These are phyloP conservation scores for Prorops nasuta DNA, from an alignment of 1,140 invertebrate genomes.

Conservation along the genomic window DNA sequence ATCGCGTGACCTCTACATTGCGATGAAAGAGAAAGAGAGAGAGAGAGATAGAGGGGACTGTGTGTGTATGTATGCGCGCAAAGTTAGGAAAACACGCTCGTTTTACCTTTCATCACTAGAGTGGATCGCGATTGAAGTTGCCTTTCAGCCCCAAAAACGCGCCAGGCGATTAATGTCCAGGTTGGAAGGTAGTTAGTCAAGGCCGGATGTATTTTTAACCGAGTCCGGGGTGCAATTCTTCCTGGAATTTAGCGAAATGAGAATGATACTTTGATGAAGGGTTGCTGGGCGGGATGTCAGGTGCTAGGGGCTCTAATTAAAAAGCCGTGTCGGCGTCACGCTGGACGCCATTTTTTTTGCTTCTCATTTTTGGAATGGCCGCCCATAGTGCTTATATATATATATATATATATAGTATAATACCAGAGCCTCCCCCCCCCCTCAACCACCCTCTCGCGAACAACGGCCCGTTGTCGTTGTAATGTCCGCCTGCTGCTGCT, in stretches of 20 bases:
- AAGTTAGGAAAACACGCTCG: too few relatives aligned
- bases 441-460: slow-evolving; percentile 21
- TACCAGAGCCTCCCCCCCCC: slow-evolving; percentile 12
- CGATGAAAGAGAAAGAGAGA: too few relatives aligned
- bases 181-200: too few relatives aligned
- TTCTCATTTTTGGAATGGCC: slow-evolving; percentile 55
- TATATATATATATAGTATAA: slow-evolving; percentile 17
- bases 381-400: slow-evolving; percentile 35
- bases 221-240: background rate
- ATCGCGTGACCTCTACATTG: too few relatives aligned
- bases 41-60: too few relatives aligned
- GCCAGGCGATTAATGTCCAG: too few relatives aligned
- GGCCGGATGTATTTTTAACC: background rate
- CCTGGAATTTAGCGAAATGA: background rate
- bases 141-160: too few relatives aligned
- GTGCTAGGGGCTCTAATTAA: slow-evolving; percentile 48
- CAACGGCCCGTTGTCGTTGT: slow-evolving; percentile 31
- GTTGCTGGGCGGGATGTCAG: slow-evolving; percentile 30
- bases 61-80: too few relatives aligned
- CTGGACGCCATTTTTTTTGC: slow-evolving; percentile 18
- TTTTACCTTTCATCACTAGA: too few relatives aligned
- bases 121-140: too few relatives aligned
- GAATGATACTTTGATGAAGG: slow-evolving; percentile 47
- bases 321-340: slow-evolving; percentile 50
- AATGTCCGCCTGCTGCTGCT: slow-evolving; percentile 40